Evolutionary conservation across 2,113 vertebrate species (phyloP), one percentile per base, ranked within the genome.

Genomic region (Engystomops pustulosus): DNA sequence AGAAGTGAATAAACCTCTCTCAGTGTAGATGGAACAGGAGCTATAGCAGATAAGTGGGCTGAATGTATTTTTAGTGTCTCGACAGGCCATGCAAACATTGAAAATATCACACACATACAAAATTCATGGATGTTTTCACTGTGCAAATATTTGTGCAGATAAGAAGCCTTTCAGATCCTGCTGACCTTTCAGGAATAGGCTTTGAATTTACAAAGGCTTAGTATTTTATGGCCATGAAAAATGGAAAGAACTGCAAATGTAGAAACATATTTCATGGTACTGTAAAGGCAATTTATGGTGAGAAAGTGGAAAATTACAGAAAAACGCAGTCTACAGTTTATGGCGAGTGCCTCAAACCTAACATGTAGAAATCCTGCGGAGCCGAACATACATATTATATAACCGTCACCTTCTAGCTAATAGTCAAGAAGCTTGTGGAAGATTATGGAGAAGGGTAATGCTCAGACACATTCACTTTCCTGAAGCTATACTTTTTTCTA

Each of bases 71-170:
- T 70, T 84, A 79, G 62, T 70, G 20, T 38, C 45, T 53, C 27
- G 53, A 41, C 38, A 47, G 20, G 32, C 27, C 25, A 12, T 14
- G 15, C 60, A 85, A 51, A 62, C 45, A 77, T 69, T 84, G 67
- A 51, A 68, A 68, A 84, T 69, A 78, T 53, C 34, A 53, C 60
- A 84, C 41, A 68, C 15, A 49, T 25, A 51, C 67, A 70, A 36
- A 85, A 34, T 20, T 55, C 74, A 65, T 55, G 45, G 32, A 77
- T 70, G 83, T 32, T 44, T 79, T 84, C 45, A 84, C 62, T 70
- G 45, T 32, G 44, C 74, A 85, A 85, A 85, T 85, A 85, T 85
- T 70, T 84, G 62, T 60, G 45, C 60, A 44, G 74, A 85, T 85
- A 85, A 84, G 72, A 53, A 70, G 62, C 36, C 72, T 36, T 75